Conservation (phyloP, 2,888 invertebrate species). For the Boloria selene region DNA sequence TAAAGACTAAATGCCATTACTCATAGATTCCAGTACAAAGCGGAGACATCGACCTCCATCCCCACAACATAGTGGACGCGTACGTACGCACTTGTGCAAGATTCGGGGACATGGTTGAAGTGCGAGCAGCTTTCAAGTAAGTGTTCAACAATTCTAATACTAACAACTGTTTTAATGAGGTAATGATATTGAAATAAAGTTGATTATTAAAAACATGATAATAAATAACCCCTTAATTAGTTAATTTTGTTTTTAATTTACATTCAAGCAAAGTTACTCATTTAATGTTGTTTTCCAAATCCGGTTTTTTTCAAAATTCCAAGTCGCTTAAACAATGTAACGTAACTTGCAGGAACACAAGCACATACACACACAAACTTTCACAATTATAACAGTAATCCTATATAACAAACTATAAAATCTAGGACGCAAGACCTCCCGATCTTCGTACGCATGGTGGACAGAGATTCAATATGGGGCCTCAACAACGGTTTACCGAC, state of each 20-base stretch:
- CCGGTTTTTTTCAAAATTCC: no score
- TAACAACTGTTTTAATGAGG: neutral
- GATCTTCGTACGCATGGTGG: conserved; percentile 89
- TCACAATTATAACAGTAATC: no score
- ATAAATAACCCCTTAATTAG: no score
- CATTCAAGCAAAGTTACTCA: no score
- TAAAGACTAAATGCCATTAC: conserved; percentile 28
- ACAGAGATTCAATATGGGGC: conserved; percentile 88
- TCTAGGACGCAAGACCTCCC: conserved; percentile 85
- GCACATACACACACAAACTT: no score
- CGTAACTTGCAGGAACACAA: no score
- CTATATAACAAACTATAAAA: neutral
- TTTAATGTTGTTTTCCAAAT: no score
- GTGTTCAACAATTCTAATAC: neutral
- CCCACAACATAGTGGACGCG: conserved; percentile 79
- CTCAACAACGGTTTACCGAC: conserved; percentile 87
- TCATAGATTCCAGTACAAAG: conserved; percentile 68
- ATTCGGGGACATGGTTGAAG: conserved; percentile 84
- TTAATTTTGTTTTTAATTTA: no score
- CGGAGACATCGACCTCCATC: conserved; percentile 73
- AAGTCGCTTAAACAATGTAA: no score
- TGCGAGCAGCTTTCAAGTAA: conserved; percentile 71
- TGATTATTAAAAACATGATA: no score
- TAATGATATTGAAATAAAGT: neutral
- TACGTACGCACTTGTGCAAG: conserved; percentile 82